Percentiles rank a stretch among this genome's conserved stretches.
Evolutionary conservation across 2,888 invertebrate genomes (phyloP).

Genomic region (Lordiphosa fenestrarum): DNA sequence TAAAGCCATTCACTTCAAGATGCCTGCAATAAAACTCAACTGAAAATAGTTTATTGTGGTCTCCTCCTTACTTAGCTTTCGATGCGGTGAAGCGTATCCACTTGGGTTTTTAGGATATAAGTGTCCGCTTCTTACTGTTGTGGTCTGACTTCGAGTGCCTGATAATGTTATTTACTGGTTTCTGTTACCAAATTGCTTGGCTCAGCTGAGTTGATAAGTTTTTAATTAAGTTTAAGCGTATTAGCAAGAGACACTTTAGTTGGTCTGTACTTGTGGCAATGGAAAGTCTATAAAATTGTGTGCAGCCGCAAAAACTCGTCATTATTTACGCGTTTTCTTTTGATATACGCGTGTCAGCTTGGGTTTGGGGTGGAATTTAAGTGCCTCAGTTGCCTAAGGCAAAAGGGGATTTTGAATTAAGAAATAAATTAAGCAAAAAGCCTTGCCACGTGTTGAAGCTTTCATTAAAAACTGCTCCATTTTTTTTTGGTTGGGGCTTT

Average conservation of each 20-base stretch:
- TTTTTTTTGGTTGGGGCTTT: slow-evolving; percentile 1
- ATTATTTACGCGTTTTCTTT: slow-evolving; percentile 18
- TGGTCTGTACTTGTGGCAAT: slow-evolving; percentile 1
- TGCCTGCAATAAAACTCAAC: too few species aligned
- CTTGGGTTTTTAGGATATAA: background rate
- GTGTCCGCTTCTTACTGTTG: slow-evolving; percentile 4
- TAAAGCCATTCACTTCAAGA: too few species aligned
- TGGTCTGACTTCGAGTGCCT: slow-evolving; percentile 4
- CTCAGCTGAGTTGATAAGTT: slow-evolving; percentile 68
- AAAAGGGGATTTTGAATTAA: slow-evolving; percentile 1
- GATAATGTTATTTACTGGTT: slow-evolving; percentile 14
- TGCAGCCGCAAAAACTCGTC: slow-evolving; percentile 11
- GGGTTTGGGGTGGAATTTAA: slow-evolving; percentile 3
- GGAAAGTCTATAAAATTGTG: slow-evolving; percentile 11
- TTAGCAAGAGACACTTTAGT: slow-evolving; percentile 57
- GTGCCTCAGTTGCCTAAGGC: slow-evolving; percentile 9
- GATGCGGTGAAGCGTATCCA: too few species aligned
- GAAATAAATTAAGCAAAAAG: slow-evolving; percentile 14
- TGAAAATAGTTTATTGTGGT: slow-evolving; percentile 2
- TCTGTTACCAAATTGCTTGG: slow-evolving; percentile 51
- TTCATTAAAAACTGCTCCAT: slow-evolving; percentile 2
- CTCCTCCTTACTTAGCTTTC: background rate
- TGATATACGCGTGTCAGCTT: background rate
- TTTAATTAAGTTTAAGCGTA: slow-evolving; percentile 68
- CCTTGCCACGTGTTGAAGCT: slow-evolving; percentile 11